Conservation (phyloP, 2,113 vertebrate species). For the Protobothrops mucrosquamatus region DNA sequence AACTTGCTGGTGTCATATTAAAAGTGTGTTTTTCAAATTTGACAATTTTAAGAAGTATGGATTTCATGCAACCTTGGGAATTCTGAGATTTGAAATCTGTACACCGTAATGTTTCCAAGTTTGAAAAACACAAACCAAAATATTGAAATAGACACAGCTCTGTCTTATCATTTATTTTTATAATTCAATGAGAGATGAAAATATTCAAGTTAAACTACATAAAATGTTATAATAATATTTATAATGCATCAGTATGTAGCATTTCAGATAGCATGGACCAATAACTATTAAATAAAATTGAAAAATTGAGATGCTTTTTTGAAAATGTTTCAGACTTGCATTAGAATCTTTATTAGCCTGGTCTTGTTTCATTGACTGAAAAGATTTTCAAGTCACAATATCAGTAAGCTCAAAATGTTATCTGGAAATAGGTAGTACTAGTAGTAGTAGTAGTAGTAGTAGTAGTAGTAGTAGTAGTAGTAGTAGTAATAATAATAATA, state of each 20-base stretch:
- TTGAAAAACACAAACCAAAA: background rate
- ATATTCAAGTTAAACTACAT: background rate
- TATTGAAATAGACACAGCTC: background rate
- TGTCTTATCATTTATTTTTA: background rate
- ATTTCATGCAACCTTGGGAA: background rate
- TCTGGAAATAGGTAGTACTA: background rate
- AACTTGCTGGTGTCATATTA: accelerated
- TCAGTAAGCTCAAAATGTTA: background rate
- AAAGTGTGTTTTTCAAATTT: background rate
- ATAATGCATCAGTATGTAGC: background rate
- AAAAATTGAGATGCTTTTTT: accelerated
- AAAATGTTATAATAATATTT: background rate
- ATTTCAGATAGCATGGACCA: background rate
- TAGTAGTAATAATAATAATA: too few relatives aligned
- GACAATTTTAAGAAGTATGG: background rate
- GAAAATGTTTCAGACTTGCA: background rate
- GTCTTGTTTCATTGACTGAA: background rate
- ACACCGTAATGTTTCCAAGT: background rate
- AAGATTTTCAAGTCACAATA: background rate
- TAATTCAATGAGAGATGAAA: background rate
- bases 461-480: too few relatives aligned
- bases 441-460: too few relatives aligned
- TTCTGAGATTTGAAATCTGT: background rate
- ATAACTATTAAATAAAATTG: background rate
- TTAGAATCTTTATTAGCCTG: background rate